phyloP scores from a whole-genome alignment of 2,888 invertebrate species.

The Petrophora chlorosata region DNA sequence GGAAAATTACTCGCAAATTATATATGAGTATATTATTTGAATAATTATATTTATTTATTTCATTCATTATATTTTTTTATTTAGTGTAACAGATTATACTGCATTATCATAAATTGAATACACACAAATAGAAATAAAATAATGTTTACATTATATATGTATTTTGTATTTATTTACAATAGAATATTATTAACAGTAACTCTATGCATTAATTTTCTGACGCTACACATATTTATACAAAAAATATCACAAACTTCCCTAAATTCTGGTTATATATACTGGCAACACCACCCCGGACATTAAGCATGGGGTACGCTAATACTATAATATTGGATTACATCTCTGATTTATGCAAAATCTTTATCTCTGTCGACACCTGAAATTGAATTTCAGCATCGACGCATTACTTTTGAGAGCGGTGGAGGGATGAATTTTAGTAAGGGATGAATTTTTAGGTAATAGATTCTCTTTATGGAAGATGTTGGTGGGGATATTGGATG shows the following conservation, averaged over 20 bases:
- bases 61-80: no score
- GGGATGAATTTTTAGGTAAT: constrained; percentile 41
- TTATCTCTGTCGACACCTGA: constrained; percentile 75
- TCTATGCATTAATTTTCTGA: no score
- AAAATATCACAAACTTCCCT: neutral
- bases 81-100: no score
- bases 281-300: constrained; percentile 68
- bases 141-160: no score
- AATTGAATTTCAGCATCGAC: constrained; percentile 74
- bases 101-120: no score
- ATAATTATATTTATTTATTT: no score
- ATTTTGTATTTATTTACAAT: no score
- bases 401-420: constrained; percentile 56
- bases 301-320: constrained; percentile 68
- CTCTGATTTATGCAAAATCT: constrained; percentile 82
- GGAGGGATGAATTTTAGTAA: constrained; percentile 38
- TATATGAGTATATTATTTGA: no score
- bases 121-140: no score
- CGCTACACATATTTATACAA: no score
- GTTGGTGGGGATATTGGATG: constrained; percentile 26
- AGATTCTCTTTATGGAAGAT: constrained; percentile 40
- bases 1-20: no score
- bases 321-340: constrained; percentile 80
- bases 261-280: neutral
- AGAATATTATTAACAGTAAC: no score